Evolutionary conservation across 2,113 vertebrate genomes (phyloP).

Genomic region (Trogon surrucura): DNA sequence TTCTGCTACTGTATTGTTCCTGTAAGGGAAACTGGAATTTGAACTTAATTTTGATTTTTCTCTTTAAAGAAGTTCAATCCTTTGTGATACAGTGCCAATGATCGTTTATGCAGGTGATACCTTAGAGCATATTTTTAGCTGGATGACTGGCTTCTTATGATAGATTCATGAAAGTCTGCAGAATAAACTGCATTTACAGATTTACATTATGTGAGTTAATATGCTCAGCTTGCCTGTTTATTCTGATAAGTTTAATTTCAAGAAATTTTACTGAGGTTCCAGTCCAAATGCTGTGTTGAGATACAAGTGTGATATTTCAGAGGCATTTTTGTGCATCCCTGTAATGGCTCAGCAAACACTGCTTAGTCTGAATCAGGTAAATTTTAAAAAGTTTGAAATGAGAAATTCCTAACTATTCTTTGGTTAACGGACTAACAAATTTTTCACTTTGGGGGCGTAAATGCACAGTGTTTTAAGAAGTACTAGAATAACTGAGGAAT

Average conservation of each 20-base stretch:
- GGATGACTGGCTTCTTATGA: background rate
- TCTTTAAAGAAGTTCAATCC: background rate
- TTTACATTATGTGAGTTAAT: background rate
- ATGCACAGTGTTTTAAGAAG: background rate
- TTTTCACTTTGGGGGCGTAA: background rate
- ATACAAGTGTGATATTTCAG: accelerated
- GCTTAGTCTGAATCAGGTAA: background rate
- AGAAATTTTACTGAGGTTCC: background rate
- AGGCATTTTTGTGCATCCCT: background rate
- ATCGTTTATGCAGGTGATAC: background rate
- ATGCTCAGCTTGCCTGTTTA: background rate
- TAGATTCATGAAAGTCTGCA: background rate
- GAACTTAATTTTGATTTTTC: background rate
- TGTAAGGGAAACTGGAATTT: background rate
- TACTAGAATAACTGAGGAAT: background rate
- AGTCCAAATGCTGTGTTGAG: background rate
- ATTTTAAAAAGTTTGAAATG: background rate
- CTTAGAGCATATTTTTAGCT: background rate
- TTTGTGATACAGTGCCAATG: background rate
- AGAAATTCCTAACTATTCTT: background rate
- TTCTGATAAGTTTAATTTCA: background rate
- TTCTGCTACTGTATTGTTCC: background rate
- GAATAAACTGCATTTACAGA: background rate
- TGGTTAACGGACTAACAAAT: background rate
- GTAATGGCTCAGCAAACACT: background rate